Evolutionary conservation across 2,113 vertebrate species (phyloP), one percentile per base, ranked within the genome.

Genomic region (Varanus komodoensis): DNA sequence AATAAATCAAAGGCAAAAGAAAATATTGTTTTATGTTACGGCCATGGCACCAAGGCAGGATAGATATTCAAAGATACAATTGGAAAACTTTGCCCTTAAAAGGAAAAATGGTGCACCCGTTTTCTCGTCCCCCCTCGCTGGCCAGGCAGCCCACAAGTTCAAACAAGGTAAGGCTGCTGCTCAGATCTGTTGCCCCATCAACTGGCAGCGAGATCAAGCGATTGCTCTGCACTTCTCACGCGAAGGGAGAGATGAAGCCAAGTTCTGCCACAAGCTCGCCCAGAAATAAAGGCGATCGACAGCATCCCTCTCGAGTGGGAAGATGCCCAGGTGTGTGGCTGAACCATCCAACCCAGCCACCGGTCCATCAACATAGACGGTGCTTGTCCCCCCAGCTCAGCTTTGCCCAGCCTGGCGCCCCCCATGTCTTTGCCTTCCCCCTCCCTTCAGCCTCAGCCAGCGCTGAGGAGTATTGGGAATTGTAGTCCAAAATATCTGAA

Each of bases 1-100:
- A 93, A 96, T 95, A 96, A 96, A 96, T 96, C 96, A 96, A 92
- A 68, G 81, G 61, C 92, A 80, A 94, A 92, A 90, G 87, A 93
- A 91, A 91, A 73, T 12, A 48, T 91, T 88, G 94, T 21, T 94
- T 96, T 90, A 84, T 82, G 87, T 87, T 92, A 91, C 89, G 91
- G 92, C 94, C 87, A 89, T 88, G 82, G 94, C 88, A 91, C 92
- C 89, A 91, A 95, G 90, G 92, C 91, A 94, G 93, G 92, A 89
- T 89, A 86, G 95, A 95, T 91, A 92, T 92, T 90, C 87, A 90
- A 86, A 94, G 94, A 95, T 91, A 87, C 74, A n/a, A 91, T 88
- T 14, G 75, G 80, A 50, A 29, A 14, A 92, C 1, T 48, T 92
- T 96, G 94, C 83, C 96, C 95, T 94, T 96, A 96, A 95, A 95